These are phyloP conservation scores for Drosophila auraria DNA, from an alignment of 1,140 invertebrate genomes.

Conservation along the genomic window DNA sequence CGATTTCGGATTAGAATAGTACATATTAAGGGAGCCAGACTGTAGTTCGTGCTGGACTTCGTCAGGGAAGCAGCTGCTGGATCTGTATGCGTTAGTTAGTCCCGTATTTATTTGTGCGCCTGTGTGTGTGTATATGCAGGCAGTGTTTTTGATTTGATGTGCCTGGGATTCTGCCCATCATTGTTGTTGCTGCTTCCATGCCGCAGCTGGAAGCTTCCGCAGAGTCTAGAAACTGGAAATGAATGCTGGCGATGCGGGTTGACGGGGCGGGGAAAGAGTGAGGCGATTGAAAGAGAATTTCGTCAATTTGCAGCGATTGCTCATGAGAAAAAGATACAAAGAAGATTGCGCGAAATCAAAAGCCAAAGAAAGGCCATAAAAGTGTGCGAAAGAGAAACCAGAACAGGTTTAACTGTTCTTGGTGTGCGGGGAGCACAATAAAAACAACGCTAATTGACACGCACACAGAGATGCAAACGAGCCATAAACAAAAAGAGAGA, in stretches of 20 bases:
- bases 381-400: slow-evolving; percentile 45
- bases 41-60: slow-evolving; percentile 20
- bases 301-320: slow-evolving; percentile 22
- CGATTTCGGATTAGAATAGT: neutral
- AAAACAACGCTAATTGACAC: slow-evolving; percentile 72
- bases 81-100: slow-evolving; percentile 20
- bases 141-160: slow-evolving; percentile 24
- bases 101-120: neutral
- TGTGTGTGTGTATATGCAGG: slow-evolving; percentile 9
- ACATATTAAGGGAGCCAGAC: neutral
- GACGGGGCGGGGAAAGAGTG: neutral
- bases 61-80: slow-evolving; percentile 1
- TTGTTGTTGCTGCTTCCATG: slow-evolving; percentile 10
- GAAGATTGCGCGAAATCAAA: slow-evolving; percentile 29
- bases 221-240: slow-evolving; percentile 26
- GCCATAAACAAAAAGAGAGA: slow-evolving; percentile 48
- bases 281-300: slow-evolving; percentile 30
- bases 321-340: slow-evolving; percentile 12
- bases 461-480: slow-evolving; percentile 36
- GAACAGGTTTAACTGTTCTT: slow-evolving; percentile 75
- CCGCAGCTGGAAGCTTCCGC: slow-evolving; percentile 46
- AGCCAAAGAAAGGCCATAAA: slow-evolving; percentile 46
- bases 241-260: slow-evolving; percentile 38
- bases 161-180: neutral
- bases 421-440: slow-evolving; percentile 26